Conservation (phyloP, 2,113 vertebrate genomes). For the Prunella fulvescens region DNA sequence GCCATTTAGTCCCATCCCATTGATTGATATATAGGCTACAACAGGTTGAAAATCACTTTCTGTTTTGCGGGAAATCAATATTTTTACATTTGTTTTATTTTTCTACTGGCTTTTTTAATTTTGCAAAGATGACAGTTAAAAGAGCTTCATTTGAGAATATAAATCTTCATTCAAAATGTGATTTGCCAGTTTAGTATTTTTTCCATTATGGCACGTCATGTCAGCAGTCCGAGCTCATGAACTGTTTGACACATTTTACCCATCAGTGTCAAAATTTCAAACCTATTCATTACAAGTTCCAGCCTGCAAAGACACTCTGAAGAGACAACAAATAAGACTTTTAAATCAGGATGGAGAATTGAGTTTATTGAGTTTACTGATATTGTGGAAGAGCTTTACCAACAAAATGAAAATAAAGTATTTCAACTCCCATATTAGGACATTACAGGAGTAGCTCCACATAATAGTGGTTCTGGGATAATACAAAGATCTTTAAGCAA, state of each 20-base stretch:
- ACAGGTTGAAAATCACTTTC: not conserved
- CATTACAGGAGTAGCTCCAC: not conserved
- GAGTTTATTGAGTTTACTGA: not conserved
- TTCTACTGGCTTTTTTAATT: not conserved
- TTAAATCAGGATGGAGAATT: not conserved
- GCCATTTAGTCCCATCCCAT: not conserved
- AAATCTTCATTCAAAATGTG: not conserved
- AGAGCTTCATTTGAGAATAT: not conserved
- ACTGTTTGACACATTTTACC: not conserved
- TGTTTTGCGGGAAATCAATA: not conserved
- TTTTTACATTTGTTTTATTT: not conserved
- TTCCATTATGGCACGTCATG: not conserved
- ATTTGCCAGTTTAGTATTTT: not conserved
- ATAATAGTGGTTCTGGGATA: not conserved
- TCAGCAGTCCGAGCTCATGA: not conserved
- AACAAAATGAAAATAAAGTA: not conserved
- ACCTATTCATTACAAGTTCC: not conserved
- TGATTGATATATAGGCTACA: not conserved
- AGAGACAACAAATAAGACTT: not conserved
- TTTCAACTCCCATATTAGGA: not conserved
- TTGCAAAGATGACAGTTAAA: not conserved
- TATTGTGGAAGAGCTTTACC: not conserved
- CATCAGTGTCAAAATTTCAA: conserved; percentile 1
- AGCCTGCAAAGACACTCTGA: not conserved
- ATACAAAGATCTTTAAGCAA: not conserved